phyloP scores from a whole-genome alignment of 2,797 vertebrate genomes.

The Schizopygopsis pylzovi region DNA sequence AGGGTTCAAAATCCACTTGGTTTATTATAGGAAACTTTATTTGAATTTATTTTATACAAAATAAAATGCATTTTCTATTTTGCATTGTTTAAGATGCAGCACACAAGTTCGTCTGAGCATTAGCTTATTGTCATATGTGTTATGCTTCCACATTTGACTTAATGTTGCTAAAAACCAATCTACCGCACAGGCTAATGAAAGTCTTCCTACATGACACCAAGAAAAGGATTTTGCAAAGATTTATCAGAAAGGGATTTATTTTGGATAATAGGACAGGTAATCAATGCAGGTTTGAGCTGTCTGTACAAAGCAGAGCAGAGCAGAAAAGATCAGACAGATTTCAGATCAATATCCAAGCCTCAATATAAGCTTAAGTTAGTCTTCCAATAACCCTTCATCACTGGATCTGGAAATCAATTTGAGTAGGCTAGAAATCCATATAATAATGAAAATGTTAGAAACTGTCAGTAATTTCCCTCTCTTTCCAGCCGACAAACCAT shows the following conservation, averaged over 20 bases:
- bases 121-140: background rate
- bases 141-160: constrained; percentile 1
- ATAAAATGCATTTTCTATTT: background rate
- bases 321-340: constrained; percentile 42
- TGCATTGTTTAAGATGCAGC: background rate
- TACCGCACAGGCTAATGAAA: constrained; percentile 21
- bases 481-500: background rate
- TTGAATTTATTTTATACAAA: background rate
- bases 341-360: constrained; percentile 53
- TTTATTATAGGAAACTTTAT: background rate
- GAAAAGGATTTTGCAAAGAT: constrained; percentile 43
- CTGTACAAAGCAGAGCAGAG: constrained; percentile 24
- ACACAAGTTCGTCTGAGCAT: background rate
- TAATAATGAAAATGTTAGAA: constrained; percentile 18
- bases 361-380: constrained; percentile 31
- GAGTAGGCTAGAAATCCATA: background rate
- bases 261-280: constrained; percentile 50
- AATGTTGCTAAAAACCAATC: constrained; percentile 10
- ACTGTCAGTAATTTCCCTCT: background rate
- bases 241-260: constrained; percentile 52
- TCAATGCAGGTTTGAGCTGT: constrained; percentile 52
- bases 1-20: background rate
- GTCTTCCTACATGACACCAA: constrained; percentile 29
- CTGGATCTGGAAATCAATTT: background rate
- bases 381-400: constrained; percentile 35